Percentiles rank a stretch among this genome's conserved stretches.
Evolutionary conservation across 2,113 vertebrate genomes (phyloP).

Genomic region (Burhinus oedicnemus): DNA sequence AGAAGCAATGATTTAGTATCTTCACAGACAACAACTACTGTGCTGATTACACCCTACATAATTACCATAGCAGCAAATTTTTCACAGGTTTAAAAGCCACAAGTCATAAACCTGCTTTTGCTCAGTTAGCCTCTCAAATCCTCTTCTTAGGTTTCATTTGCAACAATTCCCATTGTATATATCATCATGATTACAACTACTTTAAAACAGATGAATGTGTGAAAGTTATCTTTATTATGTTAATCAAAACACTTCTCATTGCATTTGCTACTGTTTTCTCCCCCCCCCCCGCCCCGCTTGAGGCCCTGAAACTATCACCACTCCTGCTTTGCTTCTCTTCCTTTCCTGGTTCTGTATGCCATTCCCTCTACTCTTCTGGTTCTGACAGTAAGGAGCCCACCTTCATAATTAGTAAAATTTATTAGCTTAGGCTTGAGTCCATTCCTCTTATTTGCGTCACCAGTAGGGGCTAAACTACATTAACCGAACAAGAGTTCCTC

Average conservation of each 20-base stretch:
- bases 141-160: not conserved
- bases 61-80: not conserved
- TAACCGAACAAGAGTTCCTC: not conserved
- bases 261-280: not conserved
- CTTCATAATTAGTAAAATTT: not conserved
- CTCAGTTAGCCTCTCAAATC: not conserved
- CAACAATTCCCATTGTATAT: not conserved
- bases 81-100: not conserved
- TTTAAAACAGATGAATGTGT: not conserved
- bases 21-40: not conserved
- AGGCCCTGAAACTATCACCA: not conserved
- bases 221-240: not conserved
- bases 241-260: not conserved
- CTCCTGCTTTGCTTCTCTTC: not conserved
- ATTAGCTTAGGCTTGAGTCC: not conserved
- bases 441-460: not conserved
- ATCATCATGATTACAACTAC: not conserved
- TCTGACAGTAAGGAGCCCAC: not conserved
- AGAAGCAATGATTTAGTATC: not conserved
- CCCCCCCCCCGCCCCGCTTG: too few species aligned
- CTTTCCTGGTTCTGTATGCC: not conserved
- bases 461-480: not conserved
- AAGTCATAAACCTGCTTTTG: not conserved
- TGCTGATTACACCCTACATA: not conserved
- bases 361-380: not conserved